These are phyloP conservation scores for Pangasianodon hypophthalmus DNA, from an alignment of 2,113 vertebrate species.

Conservation along the genomic window DNA sequence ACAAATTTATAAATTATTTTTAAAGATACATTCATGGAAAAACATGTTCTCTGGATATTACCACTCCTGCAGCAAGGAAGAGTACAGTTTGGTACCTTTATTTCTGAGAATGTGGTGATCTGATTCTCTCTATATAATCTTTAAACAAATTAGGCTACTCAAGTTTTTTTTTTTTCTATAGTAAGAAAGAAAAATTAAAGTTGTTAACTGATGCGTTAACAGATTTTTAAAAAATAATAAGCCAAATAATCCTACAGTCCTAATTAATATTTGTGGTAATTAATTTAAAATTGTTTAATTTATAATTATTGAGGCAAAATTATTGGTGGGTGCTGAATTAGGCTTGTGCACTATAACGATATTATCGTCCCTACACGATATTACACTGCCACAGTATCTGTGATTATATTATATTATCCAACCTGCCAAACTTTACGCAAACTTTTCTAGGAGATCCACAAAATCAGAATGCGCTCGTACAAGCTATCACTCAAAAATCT, in stretches of 20 bases:
- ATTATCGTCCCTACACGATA: background rate
- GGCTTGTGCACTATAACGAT: background rate
- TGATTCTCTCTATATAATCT: background rate
- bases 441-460: background rate
- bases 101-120: background rate
- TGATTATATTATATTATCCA: background rate
- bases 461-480: too few relatives aligned
- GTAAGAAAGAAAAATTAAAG: background rate
- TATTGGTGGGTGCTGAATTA: background rate
- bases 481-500: background rate
- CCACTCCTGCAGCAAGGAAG: background rate
- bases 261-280: background rate
- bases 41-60: too few relatives aligned
- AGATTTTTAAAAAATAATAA: background rate
- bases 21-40: background rate
- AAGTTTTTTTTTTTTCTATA: background rate
- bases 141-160: background rate
- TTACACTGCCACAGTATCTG: background rate
- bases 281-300: background rate
- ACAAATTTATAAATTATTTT: background rate
- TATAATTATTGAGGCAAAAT: background rate
- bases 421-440: background rate
- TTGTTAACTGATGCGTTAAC: background rate
- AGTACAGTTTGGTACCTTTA: background rate
- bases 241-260: background rate